Evolutionary conservation across 2,888 invertebrate species (phyloP).

Genomic region (Agriopis leucophaearia): DNA sequence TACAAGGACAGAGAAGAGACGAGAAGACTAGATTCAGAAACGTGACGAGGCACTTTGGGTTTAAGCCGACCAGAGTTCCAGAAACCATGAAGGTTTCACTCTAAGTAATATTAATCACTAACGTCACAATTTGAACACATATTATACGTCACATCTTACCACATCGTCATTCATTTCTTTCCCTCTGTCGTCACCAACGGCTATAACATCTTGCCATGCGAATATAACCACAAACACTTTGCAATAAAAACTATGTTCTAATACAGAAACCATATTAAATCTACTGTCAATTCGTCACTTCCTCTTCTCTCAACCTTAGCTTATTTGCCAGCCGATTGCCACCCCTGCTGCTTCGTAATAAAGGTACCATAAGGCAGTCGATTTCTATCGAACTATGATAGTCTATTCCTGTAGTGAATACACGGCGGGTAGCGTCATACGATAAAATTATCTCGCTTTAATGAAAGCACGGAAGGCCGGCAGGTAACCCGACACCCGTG

Average conservation of each 20-base stretch:
- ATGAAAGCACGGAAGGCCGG: constrained; percentile 77
- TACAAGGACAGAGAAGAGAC: neutral
- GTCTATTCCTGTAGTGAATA: constrained; percentile 72
- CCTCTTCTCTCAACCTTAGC: neutral
- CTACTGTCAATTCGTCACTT: constrained; percentile 6
- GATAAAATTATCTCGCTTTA: constrained; percentile 85
- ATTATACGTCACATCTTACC: neutral
- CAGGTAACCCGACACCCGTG: constrained; percentile 79
- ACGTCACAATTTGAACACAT: neutral
- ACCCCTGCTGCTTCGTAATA: constrained; percentile 31
- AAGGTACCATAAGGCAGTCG: constrained; percentile 50
- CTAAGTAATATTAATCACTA: too few species aligned
- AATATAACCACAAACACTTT: neutral
- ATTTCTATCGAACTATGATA: constrained; percentile 59
- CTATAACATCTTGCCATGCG: neutral
- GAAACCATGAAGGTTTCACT: neutral
- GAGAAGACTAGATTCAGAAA: neutral
- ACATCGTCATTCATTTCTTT: constrained; percentile 2
- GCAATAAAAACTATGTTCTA: neutral
- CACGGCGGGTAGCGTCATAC: constrained; percentile 70
- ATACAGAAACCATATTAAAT: neutral
- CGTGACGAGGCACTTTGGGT: neutral
- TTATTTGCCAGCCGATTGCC: constrained; percentile 28
- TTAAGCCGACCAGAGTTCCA: neutral
- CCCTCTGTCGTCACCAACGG: neutral